Conservation (phyloP, 2,113 vertebrate species). For the Corythoichthys intestinalis region DNA sequence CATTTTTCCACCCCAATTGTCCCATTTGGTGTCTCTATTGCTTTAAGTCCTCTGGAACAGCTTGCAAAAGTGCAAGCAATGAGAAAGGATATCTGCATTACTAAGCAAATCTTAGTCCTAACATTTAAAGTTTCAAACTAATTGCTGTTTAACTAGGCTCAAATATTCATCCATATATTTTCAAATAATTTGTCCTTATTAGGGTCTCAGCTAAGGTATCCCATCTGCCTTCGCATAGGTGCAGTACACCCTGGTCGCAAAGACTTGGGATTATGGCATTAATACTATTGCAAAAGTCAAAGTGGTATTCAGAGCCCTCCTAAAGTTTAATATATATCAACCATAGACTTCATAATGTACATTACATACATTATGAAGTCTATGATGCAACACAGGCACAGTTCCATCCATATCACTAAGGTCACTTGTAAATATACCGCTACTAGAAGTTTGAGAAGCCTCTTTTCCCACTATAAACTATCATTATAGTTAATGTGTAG, state of each 20-base stretch:
- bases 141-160: not conserved
- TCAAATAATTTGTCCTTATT: not conserved
- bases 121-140: not conserved
- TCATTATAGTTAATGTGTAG: not conserved
- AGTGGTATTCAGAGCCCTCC: too few species aligned
- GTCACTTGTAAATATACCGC: too few species aligned
- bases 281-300: too few species aligned
- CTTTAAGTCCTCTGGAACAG: constrained; percentile 23
- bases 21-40: constrained; percentile 11
- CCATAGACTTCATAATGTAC: too few species aligned
- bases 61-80: constrained; percentile 13
- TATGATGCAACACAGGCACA: too few species aligned
- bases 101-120: constrained; percentile 60
- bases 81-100: not conserved
- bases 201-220: too few species aligned
- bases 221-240: too few species aligned
- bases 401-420: too few species aligned
- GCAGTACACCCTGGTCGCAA: too few species aligned
- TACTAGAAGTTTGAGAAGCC: not conserved
- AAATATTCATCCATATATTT: not conserved
- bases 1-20: constrained; percentile 36
- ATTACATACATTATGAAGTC: too few species aligned
- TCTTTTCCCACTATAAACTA: not conserved
- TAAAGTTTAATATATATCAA: too few species aligned
- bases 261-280: too few species aligned